Evolutionary conservation across 2,113 vertebrate species (phyloP), one percentile per base, ranked within the genome.

Genomic region (Mesitornis unicolor): DNA sequence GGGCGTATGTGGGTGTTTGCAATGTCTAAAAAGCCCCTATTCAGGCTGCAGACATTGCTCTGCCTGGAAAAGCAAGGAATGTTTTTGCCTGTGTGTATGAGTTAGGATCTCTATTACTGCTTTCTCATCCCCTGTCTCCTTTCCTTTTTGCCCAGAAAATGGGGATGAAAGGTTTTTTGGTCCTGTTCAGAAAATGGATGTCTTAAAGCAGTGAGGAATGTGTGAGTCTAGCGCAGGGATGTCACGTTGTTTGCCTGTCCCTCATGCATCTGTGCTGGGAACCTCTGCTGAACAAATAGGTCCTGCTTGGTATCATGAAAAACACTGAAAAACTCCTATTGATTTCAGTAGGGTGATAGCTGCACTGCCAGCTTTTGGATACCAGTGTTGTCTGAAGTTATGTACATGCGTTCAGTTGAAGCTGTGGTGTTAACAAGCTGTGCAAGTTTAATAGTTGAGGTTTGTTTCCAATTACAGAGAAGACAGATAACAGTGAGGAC

Each of bases 191-290:
- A 86, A 86, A 79, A 71, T 25, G 36, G 8, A 4, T 35, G 26
- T 74, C 48, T 85, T 69, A 77, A 38, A 86, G 33, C 19, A 28
- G 5, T 10, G 57, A 87, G 28, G 31, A 38, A 26, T 57, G 13
- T 45, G 25, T 36, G 54, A 64, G 35, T 57, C 22, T 67, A 42
- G 67, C 24, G 21, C 21, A 36, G 50, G 45, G 64, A 9, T 42
- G 29, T 45, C 0, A 0, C 15, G 9, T 67, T 8, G 4, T 73
- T 87, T 21, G 40, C 18, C 26, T 1, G 0, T 53, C 35, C 50
- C 35, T 67, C 25, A 33, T 1, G 3, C 33, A 36, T 69, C 28
- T 1, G 1, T 0, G 1, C 20, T 65, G 69, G 42, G 45, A 84
- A 7, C 16, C 43, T 85, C 56, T 67, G 64, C 38, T 47, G 65